These are phyloP conservation scores for Nautilus pompilius DNA, from an alignment of 1,140 invertebrate genomes.

Conservation along the genomic window DNA sequence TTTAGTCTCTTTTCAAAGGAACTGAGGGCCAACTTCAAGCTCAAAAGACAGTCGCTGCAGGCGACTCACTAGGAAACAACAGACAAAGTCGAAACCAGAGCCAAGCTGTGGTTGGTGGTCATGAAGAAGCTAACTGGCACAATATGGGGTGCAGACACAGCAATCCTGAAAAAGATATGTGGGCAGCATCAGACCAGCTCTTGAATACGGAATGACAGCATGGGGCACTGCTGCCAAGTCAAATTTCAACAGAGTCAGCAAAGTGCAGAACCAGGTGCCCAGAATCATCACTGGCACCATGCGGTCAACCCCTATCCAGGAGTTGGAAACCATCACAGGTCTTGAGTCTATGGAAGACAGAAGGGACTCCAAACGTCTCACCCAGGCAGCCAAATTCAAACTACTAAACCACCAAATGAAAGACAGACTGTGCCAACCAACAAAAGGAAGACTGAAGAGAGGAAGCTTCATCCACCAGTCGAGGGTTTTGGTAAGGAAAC, in stretches of 20 bases:
- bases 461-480: constrained; percentile 7
- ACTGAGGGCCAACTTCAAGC: constrained; percentile 6
- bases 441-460: neutral
- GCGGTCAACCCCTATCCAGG: neutral
- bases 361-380: neutral
- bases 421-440: neutral
- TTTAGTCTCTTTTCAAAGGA: constrained; percentile 8
- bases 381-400: constrained; percentile 5
- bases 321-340: too few species aligned
- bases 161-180: constrained; percentile 6
- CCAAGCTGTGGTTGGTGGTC: neutral
- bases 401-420: constrained; percentile 4
- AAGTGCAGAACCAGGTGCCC: constrained; percentile 5
- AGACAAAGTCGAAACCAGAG: constrained; percentile 5
- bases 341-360: too few species aligned
- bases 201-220: constrained; percentile 9
- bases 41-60: neutral
- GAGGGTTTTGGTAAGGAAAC: too few species aligned
- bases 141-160: constrained; percentile 7
- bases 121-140: constrained; percentile 12
- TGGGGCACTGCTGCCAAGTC: constrained; percentile 11
- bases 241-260: constrained; percentile 4
- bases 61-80: constrained; percentile 11
- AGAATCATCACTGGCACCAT: constrained; percentile 6
- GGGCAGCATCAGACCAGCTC: constrained; percentile 5